phyloP scores from a whole-genome alignment of 2,888 invertebrate species.

The Dasypogon diadema region DNA sequence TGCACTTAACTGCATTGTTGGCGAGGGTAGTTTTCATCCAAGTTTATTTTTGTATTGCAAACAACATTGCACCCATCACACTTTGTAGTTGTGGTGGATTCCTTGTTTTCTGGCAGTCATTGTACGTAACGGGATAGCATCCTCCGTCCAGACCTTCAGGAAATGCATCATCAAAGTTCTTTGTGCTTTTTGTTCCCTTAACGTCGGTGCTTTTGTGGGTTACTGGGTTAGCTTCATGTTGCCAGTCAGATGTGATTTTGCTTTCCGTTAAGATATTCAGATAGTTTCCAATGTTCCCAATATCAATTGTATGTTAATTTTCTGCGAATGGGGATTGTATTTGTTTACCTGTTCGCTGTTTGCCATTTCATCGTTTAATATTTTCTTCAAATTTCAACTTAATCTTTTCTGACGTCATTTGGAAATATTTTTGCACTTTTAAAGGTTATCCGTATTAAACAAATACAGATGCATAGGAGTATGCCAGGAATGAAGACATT shows the following conservation, averaged over 20 bases:
- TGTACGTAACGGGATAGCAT: conserved; percentile 6
- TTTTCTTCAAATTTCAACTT: too few relatives aligned
- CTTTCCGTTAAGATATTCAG: conserved; percentile 41
- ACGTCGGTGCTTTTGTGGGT: conserved; percentile 17
- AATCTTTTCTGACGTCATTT: too few relatives aligned
- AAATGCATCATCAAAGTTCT: conserved; percentile 9
- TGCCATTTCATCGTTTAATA: too few relatives aligned
- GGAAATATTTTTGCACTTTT: too few relatives aligned
- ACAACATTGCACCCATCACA: not conserved
- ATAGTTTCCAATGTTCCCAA: conserved; percentile 1
- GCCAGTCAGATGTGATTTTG: conserved; percentile 35
- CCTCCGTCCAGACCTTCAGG: not conserved
- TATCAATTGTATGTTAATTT: conserved; percentile 11
- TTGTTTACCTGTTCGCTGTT: too few relatives aligned
- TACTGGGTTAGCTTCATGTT: conserved; percentile 47
- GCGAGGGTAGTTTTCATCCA: not conserved
- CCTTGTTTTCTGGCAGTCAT: conserved; percentile 14
- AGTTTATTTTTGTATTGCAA: not conserved
- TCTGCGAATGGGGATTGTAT: too few relatives aligned
- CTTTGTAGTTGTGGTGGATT: conserved; percentile 1
- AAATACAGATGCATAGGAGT: too few relatives aligned
- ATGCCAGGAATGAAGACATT: too few relatives aligned
- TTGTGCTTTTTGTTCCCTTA: conserved; percentile 21
- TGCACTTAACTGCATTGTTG: conserved; percentile 16
- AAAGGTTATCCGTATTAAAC: too few relatives aligned